These are phyloP conservation scores for Channa maculata DNA, from an alignment of 2,113 vertebrate species.

Conservation along the genomic window DNA sequence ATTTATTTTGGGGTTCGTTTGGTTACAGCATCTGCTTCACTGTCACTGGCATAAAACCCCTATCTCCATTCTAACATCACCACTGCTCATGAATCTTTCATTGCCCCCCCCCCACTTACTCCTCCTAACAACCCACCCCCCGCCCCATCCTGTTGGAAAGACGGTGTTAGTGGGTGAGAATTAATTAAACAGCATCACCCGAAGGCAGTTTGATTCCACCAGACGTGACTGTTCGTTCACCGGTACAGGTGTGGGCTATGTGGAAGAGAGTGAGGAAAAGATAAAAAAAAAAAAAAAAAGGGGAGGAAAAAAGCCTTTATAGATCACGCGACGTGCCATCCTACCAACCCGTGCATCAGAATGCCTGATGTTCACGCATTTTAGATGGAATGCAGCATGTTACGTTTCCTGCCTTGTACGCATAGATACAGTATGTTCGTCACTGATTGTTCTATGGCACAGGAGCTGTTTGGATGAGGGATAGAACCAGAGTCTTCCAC, in stretches of 20 bases:
- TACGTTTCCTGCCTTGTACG: slow-evolving; percentile 18
- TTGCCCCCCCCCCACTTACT: slow-evolving; percentile 26
- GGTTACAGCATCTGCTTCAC: slow-evolving; percentile 44
- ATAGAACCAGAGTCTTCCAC: slow-evolving; percentile 29
- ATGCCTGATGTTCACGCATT: slow-evolving; percentile 7
- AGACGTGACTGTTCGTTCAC: slow-evolving; percentile 51
- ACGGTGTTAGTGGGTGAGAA: slow-evolving; percentile 62
- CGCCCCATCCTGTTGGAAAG: slow-evolving; percentile 35
- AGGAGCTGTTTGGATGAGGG: slow-evolving; percentile 21
- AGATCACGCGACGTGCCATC: neutral
- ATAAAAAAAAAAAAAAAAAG: neutral
- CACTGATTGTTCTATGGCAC: slow-evolving; percentile 29
- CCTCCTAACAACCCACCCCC: slow-evolving; percentile 16
- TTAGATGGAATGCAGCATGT: neutral
- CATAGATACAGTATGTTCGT: slow-evolving; percentile 38
- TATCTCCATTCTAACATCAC: slow-evolving; percentile 54
- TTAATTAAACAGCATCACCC: slow-evolving; percentile 68
- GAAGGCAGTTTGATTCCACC: slow-evolving; percentile 50
- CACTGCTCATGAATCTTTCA: slow-evolving; percentile 75
- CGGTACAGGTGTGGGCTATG: slow-evolving; percentile 39
- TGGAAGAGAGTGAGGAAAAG: neutral
- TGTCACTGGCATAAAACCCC: slow-evolving; percentile 52
- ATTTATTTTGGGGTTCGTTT: slow-evolving; percentile 27
- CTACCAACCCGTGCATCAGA: neutral
- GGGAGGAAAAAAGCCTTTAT: neutral